phyloP scores from a whole-genome alignment of 2,888 invertebrate species.

The Polymixis flavicincta region DNA sequence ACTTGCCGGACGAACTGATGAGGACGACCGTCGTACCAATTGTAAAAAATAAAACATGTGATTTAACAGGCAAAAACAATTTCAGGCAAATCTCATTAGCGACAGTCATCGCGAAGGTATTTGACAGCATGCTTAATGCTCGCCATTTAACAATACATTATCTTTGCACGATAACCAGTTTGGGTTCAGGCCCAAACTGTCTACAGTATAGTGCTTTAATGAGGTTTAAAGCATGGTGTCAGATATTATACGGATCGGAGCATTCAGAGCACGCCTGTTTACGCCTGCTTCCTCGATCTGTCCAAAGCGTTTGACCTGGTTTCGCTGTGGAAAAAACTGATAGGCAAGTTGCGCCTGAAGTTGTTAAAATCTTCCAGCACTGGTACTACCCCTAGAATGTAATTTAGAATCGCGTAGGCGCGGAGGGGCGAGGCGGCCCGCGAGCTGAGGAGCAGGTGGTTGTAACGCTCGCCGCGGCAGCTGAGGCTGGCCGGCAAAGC shows the following conservation, averaged over 20 bases:
- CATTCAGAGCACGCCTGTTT: too few species aligned
- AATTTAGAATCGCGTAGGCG: too few species aligned
- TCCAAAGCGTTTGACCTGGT: not conserved
- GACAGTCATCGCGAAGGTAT: constrained; percentile 1
- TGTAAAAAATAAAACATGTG: not conserved
- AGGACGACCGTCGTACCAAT: constrained; percentile 3
- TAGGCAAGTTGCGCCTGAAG: not conserved
- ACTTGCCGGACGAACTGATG: constrained; percentile 7
- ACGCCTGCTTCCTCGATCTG: not conserved
- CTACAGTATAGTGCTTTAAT: too few species aligned
- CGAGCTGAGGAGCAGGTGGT: too few species aligned
- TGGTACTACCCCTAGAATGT: too few species aligned
- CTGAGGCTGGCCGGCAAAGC: too few species aligned
- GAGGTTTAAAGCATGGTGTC: not conserved
- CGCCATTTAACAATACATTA: too few species aligned
- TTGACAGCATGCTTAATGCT: constrained; percentile 4
- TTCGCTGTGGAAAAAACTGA: not conserved
- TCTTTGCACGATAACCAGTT: too few species aligned
- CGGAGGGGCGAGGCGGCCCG: too few species aligned
- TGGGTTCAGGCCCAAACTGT: too few species aligned
- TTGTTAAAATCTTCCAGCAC: not conserved
- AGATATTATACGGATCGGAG: too few species aligned
- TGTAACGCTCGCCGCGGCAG: too few species aligned
- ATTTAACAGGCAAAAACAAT: not conserved
- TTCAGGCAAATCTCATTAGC: not conserved